Percentiles rank a stretch among this genome's conserved stretches.
Conservation (phyloP, 2,113 vertebrate species). For the Anser brachyrhynchus region DNA sequence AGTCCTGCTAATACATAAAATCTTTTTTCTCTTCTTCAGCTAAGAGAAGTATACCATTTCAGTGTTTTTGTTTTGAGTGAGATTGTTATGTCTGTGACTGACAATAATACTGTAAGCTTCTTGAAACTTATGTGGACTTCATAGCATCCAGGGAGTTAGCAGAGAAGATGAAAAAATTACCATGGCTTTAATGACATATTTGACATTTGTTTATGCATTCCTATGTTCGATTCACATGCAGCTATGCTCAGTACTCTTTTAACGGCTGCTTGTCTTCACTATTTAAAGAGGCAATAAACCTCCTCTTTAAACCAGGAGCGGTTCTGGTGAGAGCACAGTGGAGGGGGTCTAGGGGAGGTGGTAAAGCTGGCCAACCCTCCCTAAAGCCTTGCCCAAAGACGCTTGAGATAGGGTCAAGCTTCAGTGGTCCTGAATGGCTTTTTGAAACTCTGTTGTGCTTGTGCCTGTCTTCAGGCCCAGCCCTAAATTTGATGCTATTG, state of each 20-base stretch:
- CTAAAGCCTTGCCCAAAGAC: background rate
- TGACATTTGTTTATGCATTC: background rate
- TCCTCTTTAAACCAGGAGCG: background rate
- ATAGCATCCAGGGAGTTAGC: background rate
- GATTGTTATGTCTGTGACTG: background rate
- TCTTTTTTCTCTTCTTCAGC: slow-evolving; percentile 13
- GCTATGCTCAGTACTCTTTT: background rate
- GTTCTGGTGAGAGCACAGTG: background rate
- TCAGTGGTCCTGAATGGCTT: background rate
- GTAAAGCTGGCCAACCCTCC: background rate
- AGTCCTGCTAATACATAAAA: background rate
- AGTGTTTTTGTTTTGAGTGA: slow-evolving; percentile 44
- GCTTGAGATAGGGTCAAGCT: background rate
- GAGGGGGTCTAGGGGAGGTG: background rate
- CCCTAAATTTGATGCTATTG: background rate
- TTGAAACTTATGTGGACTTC: background rate
- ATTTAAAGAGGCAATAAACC: background rate
- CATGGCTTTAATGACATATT: background rate
- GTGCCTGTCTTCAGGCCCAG: background rate
- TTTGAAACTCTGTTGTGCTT: background rate
- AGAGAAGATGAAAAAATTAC: background rate
- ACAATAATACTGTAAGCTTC: slow-evolving; percentile 19
- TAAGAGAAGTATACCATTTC: slow-evolving; percentile 1
- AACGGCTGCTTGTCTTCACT: background rate
- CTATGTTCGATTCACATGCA: background rate